Evolutionary conservation across 2,113 vertebrate genomes (phyloP), one percentile per base, ranked within the genome.

Genomic region (Shinisaurus crocodilurus): DNA sequence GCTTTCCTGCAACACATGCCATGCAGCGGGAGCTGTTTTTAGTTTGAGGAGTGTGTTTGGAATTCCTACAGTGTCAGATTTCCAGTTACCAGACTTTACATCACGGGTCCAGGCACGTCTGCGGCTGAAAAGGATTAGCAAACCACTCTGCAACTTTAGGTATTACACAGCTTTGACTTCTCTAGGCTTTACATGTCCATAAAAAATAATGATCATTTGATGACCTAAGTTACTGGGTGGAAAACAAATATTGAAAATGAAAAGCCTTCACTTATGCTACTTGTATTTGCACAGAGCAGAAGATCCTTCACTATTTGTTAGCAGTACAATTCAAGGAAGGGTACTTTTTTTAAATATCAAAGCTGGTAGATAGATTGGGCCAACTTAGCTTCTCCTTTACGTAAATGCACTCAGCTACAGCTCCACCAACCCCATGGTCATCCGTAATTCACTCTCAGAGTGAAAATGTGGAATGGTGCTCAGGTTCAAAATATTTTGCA

Each of bases 41-140:
- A 96, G 95, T 96, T 96, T 96, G 95, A 92, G 92, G 93, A 86
- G 91, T 96, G 95, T 96, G 95, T 96, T 97, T 97, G 93, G 96
- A 97, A 97, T 97, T 97, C 96, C 92, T 96, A 87, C 75, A 75
- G 95, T 89, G 94, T 97, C 95, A 93, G 94, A 96, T 97, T 97
- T 97, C 96, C 91, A 94, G 88, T 96, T 93, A 95, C 94, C 94
- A 96, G 96, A 90, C 91, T 93, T 43, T 91, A 93, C 91, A 93
- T 95, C 94, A 72, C 84, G 20, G 84, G 91, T 91, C 92, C 95
- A 95, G 94, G 96, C 96, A 96, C 16, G 95, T 90, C 92, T 93
- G 96, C 0, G 90, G 95, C 94, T 87, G 25, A 90, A 94, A 60
- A 89, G 95, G 96, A 97, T 96, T 96, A 97, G 94, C 90, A 95